Evolutionary conservation across 1,140 invertebrate species (phyloP).

Genomic region (Drosophila sucinea): DNA sequence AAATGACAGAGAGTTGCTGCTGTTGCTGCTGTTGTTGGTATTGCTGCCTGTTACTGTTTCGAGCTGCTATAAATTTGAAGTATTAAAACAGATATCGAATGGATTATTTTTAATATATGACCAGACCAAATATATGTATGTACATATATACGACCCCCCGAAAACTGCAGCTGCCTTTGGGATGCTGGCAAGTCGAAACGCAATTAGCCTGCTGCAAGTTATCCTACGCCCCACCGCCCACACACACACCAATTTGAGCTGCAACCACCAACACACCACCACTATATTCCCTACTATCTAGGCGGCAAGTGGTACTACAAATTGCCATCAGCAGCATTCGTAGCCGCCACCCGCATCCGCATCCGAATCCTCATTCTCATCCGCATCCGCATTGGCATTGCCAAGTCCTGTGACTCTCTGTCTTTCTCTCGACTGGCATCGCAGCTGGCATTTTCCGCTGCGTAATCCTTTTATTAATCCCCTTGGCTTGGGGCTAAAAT

Average conservation of each 20-base stretch:
- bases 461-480: slow-evolving; percentile 81
- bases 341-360: slow-evolving; percentile 22
- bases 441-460: slow-evolving; percentile 78
- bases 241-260: neutral
- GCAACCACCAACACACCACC: slow-evolving; percentile 7
- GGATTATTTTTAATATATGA: slow-evolving; percentile 79
- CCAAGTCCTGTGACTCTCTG: slow-evolving; percentile 42
- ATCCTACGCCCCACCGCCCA: slow-evolving; percentile 9
- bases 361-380: slow-evolving; percentile 36
- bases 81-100: slow-evolving; percentile 79
- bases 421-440: slow-evolving; percentile 40
- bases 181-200: slow-evolving; percentile 44
- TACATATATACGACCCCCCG: slow-evolving; percentile 14
- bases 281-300: slow-evolving; percentile 42
- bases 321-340: slow-evolving; percentile 67
- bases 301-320: slow-evolving; percentile 63
- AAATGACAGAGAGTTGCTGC: slow-evolving; percentile 53
- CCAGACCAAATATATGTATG: slow-evolving; percentile 48
- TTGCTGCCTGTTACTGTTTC: slow-evolving; percentile 35
- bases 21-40: slow-evolving; percentile 34
- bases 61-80: slow-evolving; percentile 73
- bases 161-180: slow-evolving; percentile 58
- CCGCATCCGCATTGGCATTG: slow-evolving; percentile 54
- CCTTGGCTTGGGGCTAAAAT: slow-evolving; percentile 73
- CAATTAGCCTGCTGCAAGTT: slow-evolving; percentile 70